These are phyloP conservation scores for Microcebus tavaratra DNA, from an alignment of 2,113 vertebrate species.

Conservation along the genomic window DNA sequence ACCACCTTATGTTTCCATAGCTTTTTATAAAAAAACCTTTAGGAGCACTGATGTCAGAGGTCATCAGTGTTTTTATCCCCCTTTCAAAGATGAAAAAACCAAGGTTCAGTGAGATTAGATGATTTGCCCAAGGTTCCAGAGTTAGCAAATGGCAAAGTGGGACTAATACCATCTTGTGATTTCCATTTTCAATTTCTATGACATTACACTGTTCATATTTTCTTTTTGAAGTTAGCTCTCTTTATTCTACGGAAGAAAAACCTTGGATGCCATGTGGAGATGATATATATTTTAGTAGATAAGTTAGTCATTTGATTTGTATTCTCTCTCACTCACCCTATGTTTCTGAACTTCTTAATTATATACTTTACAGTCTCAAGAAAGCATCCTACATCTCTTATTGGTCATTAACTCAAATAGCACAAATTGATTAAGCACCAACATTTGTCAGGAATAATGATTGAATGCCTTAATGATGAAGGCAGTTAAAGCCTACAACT, in stretches of 20 bases:
- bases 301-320: background rate
- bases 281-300: background rate
- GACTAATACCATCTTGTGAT: background rate
- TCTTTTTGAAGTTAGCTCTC: background rate
- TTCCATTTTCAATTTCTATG: background rate
- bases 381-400: background rate
- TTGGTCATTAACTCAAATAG: background rate
- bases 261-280: background rate
- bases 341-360: background rate
- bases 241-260: background rate
- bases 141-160: background rate
- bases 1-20: background rate
- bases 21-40: slow-evolving; percentile 6
- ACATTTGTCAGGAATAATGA: background rate
- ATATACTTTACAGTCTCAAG: background rate
- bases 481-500: background rate
- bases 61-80: background rate
- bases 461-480: background rate
- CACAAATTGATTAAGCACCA: background rate
- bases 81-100: background rate
- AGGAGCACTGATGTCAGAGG: background rate
- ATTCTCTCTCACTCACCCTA: background rate
- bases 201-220: background rate
- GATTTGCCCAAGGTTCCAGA: background rate
- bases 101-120: background rate